phyloP scores from a whole-genome alignment of 2,888 invertebrate species.

The Apomyelois bistriatella region DNA sequence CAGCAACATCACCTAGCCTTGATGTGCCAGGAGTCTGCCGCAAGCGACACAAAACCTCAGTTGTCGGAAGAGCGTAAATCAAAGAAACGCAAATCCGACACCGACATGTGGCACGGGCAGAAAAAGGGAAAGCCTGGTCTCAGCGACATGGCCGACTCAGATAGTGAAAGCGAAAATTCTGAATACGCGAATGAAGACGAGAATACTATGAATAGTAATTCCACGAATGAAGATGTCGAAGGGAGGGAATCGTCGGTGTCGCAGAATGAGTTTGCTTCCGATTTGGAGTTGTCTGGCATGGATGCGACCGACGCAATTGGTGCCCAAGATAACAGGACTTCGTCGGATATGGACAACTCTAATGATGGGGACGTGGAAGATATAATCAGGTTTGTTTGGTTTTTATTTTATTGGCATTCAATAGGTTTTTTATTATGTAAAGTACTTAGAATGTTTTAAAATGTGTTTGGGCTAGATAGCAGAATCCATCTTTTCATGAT shows the following conservation, averaged over 20 bases:
- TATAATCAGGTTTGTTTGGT: conserved; percentile 66
- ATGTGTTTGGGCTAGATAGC: too few relatives aligned
- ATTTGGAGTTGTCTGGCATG: conserved; percentile 81
- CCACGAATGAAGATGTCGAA: conserved; percentile 65
- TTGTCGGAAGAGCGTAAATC: conserved; percentile 63
- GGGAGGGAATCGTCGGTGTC: conserved; percentile 67
- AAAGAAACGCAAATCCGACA: conserved; percentile 83
- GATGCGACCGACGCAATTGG: conserved; percentile 80
- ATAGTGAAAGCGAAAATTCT: conserved; percentile 74
- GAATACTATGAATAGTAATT: conserved; percentile 68
- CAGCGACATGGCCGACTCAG: conserved; percentile 82
- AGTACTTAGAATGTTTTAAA: too few relatives aligned
- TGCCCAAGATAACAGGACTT: conserved; percentile 59
- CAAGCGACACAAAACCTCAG: conserved; percentile 46
- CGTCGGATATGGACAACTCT: conserved; percentile 81
- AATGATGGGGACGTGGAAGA: conserved; percentile 83
- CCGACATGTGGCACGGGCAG: conserved; percentile 78
- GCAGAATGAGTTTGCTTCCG: conserved; percentile 80
- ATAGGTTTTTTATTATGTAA: neutral
- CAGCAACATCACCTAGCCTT: conserved; percentile 68
- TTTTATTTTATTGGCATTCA: neutral
- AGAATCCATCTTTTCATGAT: too few relatives aligned
- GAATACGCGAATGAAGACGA: conserved; percentile 72
- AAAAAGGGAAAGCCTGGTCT: conserved; percentile 82
- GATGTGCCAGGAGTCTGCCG: conserved; percentile 59